Conservation (phyloP, 1,140 invertebrate genomes). For the Ips typographus region DNA sequence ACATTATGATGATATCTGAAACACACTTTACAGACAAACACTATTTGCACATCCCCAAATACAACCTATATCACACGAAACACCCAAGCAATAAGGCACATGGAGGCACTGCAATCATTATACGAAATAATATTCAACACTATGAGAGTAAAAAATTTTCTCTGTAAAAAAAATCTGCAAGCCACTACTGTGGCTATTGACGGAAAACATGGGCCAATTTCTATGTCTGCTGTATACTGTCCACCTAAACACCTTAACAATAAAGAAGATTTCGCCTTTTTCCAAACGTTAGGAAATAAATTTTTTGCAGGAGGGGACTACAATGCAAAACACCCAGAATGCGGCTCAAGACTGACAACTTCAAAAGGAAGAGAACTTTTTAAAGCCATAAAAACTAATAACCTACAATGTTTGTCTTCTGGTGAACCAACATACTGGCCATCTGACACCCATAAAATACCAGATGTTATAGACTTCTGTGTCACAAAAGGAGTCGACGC, state of each 20-base stretch:
- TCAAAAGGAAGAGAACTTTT: conserved; percentile 46
- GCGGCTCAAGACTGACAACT: conserved; percentile 49
- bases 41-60: no score
- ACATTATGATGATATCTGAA: no score
- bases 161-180: conserved; percentile 35
- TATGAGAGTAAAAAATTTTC: no score
- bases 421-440: conserved; percentile 53
- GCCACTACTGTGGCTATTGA: conserved; percentile 43
- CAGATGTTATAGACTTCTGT: conserved; percentile 35
- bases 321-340: conserved; percentile 51
- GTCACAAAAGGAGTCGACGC: conserved; percentile 44
- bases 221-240: conserved; percentile 46
- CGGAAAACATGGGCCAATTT: conserved; percentile 32
- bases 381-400: conserved; percentile 39
- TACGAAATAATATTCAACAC: no score
- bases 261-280: conserved; percentile 41
- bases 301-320: conserved; percentile 52
- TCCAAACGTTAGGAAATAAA: conserved; percentile 45
- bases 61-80: no score
- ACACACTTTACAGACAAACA: no score
- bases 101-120: no score
- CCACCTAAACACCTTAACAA: conserved; percentile 44
- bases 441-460: conserved; percentile 46
- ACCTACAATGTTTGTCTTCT: conserved; percentile 39
- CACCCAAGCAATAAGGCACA: no score